Percentiles rank a stretch among this genome's conserved stretches.
Evolutionary conservation across 2,888 invertebrate genomes (phyloP).

Genomic region (Julus scanicus): DNA sequence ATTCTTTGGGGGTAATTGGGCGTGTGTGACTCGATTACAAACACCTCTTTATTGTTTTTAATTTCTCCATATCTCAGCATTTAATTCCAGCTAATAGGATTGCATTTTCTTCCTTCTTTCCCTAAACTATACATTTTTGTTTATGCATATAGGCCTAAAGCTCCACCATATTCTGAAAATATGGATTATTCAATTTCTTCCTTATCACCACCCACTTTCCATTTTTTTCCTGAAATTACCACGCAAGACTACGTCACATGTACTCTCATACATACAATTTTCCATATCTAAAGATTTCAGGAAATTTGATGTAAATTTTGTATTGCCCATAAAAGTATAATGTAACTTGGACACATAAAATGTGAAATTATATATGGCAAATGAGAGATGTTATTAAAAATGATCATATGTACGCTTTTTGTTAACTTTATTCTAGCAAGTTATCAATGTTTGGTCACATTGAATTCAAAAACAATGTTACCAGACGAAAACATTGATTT

Average conservation of each 20-base stretch:
- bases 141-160: background rate
- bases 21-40: slow-evolving; percentile 42
- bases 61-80: background rate
- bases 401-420: too few species aligned
- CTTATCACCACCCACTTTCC: background rate
- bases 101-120: background rate
- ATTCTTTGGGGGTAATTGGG: slow-evolving; percentile 23
- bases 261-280: background rate
- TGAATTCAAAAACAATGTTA: background rate
- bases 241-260: too few species aligned
- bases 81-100: background rate
- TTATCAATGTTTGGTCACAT: background rate
- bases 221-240: background rate
- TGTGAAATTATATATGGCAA: background rate
- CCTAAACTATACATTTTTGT: slow-evolving; percentile 31
- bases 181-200: background rate
- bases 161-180: background rate
- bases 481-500: background rate
- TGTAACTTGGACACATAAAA: background rate
- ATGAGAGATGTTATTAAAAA: background rate
- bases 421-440: too few species aligned
- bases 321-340: background rate
- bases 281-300: background rate
- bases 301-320: background rate
- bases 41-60: slow-evolving; percentile 24